phyloP scores from a whole-genome alignment of 2,113 vertebrate species.

The Charina bottae region DNA sequence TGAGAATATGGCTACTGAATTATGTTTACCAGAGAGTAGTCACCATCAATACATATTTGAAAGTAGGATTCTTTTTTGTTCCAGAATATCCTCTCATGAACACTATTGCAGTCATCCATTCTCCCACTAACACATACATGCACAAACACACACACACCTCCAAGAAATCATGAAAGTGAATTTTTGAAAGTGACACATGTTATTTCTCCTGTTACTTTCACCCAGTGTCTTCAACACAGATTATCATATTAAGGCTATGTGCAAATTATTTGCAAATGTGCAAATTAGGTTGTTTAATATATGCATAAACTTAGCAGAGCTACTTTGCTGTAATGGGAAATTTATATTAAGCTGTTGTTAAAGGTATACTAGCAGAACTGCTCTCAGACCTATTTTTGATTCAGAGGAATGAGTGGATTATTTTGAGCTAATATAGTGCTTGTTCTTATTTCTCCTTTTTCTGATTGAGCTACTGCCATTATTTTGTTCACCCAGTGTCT shows the following conservation, averaged over 20 bases:
- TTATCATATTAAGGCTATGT: slow-evolving; percentile 29
- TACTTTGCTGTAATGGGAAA: slow-evolving; percentile 8
- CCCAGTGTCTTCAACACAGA: slow-evolving; percentile 25
- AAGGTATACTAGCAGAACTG: not conserved
- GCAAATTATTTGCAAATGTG: slow-evolving; percentile 43
- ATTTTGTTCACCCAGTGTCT: not conserved
- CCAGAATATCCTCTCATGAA: not conserved
- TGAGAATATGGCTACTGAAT: not conserved
- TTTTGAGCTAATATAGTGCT: not conserved
- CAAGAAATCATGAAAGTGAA: slow-evolving; percentile 13
- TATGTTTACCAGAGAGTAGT: not conserved
- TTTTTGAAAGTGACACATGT: slow-evolving; percentile 25
- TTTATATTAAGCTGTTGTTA: slow-evolving; percentile 6
- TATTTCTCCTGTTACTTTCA: slow-evolving; percentile 33
- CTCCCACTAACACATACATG: not conserved
- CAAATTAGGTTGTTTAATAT: slow-evolving; percentile 41
- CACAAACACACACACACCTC: not conserved
- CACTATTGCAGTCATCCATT: not conserved
- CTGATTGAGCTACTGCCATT: not conserved
- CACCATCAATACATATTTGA: not conserved
- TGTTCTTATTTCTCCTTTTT: not conserved
- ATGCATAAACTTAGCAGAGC: slow-evolving; percentile 24
- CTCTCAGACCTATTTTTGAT: not conserved
- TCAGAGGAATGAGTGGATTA: not conserved
- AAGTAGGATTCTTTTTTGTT: not conserved